A percentile compares a stretch with the other conserved stretches of the same genome.
Conservation (phyloP, 1,140 invertebrate species). For the Brachionus plicatilis region DNA sequence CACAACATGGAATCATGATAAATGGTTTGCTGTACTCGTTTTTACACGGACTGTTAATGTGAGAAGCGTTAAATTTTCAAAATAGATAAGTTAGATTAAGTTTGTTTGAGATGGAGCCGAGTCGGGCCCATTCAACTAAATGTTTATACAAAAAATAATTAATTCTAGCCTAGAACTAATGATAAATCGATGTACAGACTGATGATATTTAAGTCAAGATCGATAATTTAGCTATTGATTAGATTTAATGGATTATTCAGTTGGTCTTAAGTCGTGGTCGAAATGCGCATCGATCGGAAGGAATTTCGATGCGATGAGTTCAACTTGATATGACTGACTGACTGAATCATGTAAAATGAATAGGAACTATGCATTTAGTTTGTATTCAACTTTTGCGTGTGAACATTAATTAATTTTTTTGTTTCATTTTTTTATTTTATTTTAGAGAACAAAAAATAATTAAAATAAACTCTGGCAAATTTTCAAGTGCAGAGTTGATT, state of each 20-base stretch:
- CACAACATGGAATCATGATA: background rate
- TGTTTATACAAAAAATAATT: slow-evolving; percentile 32
- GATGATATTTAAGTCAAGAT: slow-evolving; percentile 36
- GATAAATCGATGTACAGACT: slow-evolving; percentile 27
- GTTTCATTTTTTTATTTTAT: background rate
- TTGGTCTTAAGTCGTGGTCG: slow-evolving; percentile 10
- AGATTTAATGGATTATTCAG: slow-evolving; percentile 35
- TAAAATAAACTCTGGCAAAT: background rate
- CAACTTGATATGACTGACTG: background rate
- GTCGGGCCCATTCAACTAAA: background rate
- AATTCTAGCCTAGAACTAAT: background rate
- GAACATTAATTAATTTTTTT: slow-evolving; percentile 13
- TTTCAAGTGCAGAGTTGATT: background rate
- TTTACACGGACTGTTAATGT: background rate
- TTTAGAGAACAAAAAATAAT: slow-evolving; percentile 9
- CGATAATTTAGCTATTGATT: slow-evolving; percentile 33
- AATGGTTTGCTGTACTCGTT: background rate
- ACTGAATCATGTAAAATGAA: slow-evolving; percentile 1
- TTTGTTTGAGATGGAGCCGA: background rate
- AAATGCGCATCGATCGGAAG: background rate
- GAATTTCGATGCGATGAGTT: slow-evolving; percentile 9
- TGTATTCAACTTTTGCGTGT: slow-evolving; percentile 9
- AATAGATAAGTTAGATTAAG: slow-evolving; percentile 12
- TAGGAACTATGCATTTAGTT: slow-evolving; percentile 14
- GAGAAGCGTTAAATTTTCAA: background rate